phyloP scores from a whole-genome alignment of 2,888 invertebrate genomes.

The Melinaea marsaeus region DNA sequence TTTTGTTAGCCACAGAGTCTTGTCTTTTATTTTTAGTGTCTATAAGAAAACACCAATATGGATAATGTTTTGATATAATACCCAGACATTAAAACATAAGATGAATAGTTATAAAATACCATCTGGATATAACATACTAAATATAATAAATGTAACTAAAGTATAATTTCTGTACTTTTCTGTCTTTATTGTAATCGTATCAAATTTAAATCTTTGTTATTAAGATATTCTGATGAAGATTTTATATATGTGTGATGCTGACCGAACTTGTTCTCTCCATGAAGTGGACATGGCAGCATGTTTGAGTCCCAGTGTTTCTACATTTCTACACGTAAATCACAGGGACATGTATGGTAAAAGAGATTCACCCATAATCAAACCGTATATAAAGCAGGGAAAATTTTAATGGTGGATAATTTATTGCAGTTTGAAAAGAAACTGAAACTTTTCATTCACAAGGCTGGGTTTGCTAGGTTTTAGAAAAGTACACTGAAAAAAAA shows the following conservation, averaged over 20 bases:
- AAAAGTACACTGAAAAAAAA: constrained; percentile 32
- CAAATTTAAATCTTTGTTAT: too few species aligned
- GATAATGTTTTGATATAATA: too few species aligned
- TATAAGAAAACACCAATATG: too few species aligned
- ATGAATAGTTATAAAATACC: too few species aligned
- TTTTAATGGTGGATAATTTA: constrained; percentile 69
- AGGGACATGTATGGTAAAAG: constrained; percentile 62
- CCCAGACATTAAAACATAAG: too few species aligned
- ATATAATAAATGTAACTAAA: too few species aligned
- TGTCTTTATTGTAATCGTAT: too few species aligned
- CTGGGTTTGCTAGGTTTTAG: constrained; percentile 67
- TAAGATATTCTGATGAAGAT: constrained; percentile 61
- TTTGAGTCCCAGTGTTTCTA: constrained; percentile 55
- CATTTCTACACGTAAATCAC: constrained; percentile 54
- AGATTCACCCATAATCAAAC: constrained; percentile 52
- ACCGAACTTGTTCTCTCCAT: constrained; percentile 51
- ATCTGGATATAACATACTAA: too few species aligned
- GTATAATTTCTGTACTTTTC: too few species aligned
- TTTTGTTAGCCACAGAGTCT: too few species aligned
- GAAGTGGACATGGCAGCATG: constrained; percentile 59
- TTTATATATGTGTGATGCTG: constrained; percentile 49
- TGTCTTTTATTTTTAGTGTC: too few species aligned
- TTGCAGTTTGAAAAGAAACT: constrained; percentile 71
- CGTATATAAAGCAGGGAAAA: constrained; percentile 74
- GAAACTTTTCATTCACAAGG: constrained; percentile 68